phyloP scores from a whole-genome alignment of 2,113 vertebrate species.

The Gavia stellata region DNA sequence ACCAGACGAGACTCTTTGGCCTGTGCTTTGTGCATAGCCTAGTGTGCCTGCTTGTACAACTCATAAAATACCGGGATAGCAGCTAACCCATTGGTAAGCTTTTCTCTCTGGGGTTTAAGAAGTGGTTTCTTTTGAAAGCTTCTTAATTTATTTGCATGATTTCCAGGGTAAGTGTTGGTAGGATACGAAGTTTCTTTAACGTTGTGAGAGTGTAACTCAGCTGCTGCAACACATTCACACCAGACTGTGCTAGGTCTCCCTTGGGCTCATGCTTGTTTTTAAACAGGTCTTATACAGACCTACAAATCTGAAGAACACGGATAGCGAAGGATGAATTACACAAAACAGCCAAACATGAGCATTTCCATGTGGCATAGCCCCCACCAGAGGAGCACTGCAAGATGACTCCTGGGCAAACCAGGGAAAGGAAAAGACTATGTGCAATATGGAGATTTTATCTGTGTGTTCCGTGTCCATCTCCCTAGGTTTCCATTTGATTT shows the following conservation, averaged over 20 bases:
- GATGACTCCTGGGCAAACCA: background rate
- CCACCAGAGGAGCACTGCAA: background rate
- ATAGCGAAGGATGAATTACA: background rate
- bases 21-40: background rate
- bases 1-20: background rate
- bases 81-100: background rate
- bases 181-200: background rate
- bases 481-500: background rate
- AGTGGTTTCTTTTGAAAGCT: background rate
- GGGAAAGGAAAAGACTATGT: background rate
- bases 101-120: background rate
- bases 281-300: background rate
- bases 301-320: background rate
- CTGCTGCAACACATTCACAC: background rate
- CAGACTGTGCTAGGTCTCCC: background rate
- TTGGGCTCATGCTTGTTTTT: background rate
- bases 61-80: background rate
- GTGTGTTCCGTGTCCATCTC: background rate
- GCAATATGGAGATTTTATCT: background rate
- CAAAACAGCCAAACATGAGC: background rate
- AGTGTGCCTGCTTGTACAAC: rapidly evolving
- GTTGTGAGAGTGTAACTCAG: background rate
- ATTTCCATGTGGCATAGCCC: background rate
- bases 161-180: background rate
- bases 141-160: background rate